phyloP scores from a whole-genome alignment of 2,888 invertebrate species.

The Aplocera efformata region DNA sequence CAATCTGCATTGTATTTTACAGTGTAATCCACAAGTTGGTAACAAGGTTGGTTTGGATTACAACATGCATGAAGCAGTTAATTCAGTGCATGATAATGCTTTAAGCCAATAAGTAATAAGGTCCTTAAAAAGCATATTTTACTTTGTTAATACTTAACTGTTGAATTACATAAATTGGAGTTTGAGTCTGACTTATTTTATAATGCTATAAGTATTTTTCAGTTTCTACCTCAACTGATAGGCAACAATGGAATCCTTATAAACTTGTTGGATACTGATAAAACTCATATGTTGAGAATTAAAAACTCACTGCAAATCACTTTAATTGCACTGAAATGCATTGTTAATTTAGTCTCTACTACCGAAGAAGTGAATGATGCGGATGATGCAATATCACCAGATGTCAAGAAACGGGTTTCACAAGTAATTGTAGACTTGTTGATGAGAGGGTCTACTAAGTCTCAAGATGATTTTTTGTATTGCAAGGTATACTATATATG shows the following conservation, averaged over 20 bases:
- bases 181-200: no score
- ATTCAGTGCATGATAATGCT: neutral
- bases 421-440: constrained; percentile 61
- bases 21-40: constrained; percentile 45
- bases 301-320: constrained; percentile 54
- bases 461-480: constrained; percentile 67
- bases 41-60: constrained; percentile 41
- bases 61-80: neutral
- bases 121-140: no score
- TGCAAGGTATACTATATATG: constrained; percentile 65
- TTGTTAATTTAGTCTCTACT: constrained; percentile 43
- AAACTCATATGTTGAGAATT: constrained; percentile 28
- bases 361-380: constrained; percentile 44
- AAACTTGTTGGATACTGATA: constrained; percentile 48
- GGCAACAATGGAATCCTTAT: constrained; percentile 57
- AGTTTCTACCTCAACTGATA: constrained; percentile 62
- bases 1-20: constrained; percentile 63
- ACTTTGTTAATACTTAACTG: no score
- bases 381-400: constrained; percentile 33
- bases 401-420: constrained; percentile 56
- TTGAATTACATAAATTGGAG: no score
- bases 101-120: no score
- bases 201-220: no score
- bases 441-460: constrained; percentile 49
- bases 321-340: constrained; percentile 58